Conservation (phyloP, 2,888 invertebrate species). For the Drosophila mimetica region DNA sequence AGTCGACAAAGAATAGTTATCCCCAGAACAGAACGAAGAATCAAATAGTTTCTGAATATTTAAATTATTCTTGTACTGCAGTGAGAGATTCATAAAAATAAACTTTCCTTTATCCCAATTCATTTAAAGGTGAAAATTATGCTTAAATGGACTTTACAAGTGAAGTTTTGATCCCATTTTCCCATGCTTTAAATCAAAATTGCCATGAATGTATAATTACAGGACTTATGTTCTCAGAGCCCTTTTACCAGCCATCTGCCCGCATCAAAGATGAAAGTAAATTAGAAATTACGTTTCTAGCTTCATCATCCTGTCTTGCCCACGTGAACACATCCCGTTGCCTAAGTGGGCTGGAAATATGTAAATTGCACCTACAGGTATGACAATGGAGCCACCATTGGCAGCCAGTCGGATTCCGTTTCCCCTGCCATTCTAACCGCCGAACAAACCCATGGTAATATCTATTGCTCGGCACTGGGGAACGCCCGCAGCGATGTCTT, state of each 20-base stretch:
- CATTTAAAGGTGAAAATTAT: not conserved
- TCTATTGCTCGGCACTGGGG: constrained; percentile 13
- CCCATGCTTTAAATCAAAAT: not conserved
- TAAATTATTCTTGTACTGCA: too few species aligned
- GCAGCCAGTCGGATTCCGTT: constrained; percentile 17
- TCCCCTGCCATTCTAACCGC: not conserved
- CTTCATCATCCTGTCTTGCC: not conserved
- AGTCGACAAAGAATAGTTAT: not conserved
- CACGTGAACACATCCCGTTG: constrained; percentile 6
- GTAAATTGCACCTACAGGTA: constrained; percentile 45
- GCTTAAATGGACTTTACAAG: not conserved
- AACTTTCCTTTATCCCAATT: not conserved
- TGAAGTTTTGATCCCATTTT: not conserved
- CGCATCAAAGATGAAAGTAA: constrained; percentile 31
- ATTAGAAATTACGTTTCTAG: constrained; percentile 21
- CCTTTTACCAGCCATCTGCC: constrained; percentile 5
- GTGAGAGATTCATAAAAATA: not conserved
- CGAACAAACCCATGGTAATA: constrained; percentile 21
- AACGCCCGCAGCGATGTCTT: constrained; percentile 40
- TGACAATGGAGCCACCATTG: constrained; percentile 27
- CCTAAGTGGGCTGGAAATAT: constrained; percentile 25
- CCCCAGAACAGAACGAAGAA: not conserved
- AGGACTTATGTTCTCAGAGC: not conserved
- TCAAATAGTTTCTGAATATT: too few species aligned
- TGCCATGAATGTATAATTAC: not conserved